A percentile compares a stretch with the other conserved stretches of the same genome.
These are phyloP conservation scores for Gymnoscelis rufifasciata DNA, from an alignment of 2,888 invertebrate species.

Conservation along the genomic window DNA sequence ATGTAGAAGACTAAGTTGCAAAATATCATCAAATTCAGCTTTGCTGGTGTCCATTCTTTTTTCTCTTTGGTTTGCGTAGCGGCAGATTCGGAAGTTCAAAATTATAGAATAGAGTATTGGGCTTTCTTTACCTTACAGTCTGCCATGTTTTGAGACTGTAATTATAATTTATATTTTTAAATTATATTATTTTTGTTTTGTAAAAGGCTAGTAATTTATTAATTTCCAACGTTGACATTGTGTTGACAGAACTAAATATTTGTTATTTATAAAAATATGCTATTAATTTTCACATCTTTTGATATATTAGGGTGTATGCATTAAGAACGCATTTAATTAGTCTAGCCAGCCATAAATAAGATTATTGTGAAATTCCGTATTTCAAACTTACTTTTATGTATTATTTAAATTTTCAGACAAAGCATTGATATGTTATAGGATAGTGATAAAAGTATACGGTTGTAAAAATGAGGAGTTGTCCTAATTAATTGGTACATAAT, in stretches of 20 bases:
- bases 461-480: no score
- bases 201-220: not conserved
- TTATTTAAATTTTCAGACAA: no score
- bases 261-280: no score
- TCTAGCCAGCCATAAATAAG: constrained; percentile 5
- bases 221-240: no score
- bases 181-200: not conserved
- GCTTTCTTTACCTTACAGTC: not conserved
- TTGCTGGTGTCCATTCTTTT: no score
- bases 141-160: not conserved
- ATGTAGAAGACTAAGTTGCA: no score
- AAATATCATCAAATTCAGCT: no score
- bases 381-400: not conserved
- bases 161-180: not conserved
- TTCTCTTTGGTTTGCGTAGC: not conserved
- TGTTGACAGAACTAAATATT: not conserved
- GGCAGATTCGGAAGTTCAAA: not conserved
- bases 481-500: no score
- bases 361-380: not conserved
- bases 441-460: no score
- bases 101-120: not conserved
- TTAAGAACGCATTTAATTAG: constrained; percentile 18
- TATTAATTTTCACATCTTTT: no score
- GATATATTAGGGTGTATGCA: constrained; percentile 13
- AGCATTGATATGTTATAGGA: no score